Base-by-base conservation (phyloP, 37 sponge, comb jelly and placozoan species). In the Diacarnus erythraeanus region DNA sequence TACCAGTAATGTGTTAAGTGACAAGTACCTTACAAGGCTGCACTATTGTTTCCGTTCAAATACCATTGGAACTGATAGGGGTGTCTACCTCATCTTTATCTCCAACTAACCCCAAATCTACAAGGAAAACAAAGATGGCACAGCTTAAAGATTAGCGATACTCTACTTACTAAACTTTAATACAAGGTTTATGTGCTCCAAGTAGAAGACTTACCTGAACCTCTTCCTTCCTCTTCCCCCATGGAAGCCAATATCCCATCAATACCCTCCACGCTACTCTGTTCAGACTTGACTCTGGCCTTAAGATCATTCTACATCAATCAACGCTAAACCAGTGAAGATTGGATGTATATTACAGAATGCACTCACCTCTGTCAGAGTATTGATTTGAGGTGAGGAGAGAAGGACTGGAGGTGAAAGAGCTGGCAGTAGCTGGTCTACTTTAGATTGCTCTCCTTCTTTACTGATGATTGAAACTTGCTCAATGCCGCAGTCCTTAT, bases 231-330 rank as follows among this genome's bases (percentile, higher is more conserved):
- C 33, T 65, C 35, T 30, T 60, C 77, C 26, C 73, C 64, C 38
- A 73, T 73, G 47, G 74, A 35, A 34, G 82, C 34, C 23, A 82
- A 33, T 3, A 82, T 82, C 17, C 74, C 74, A 31, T 63, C 75
- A n/a, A 79, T 3, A 41, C 86, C 86, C 30, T 61, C 67, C 17
- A 38, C 73, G 37, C 38, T 29, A 23, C 33, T 26, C 57, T 86
- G 86, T 36, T 86, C 86, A 0, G 3, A 20, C 42, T 86, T 79
- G 68, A 86, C 54, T 65, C 79, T 59, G 23, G 64, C 73, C 37
- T 86, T 58, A 9, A 86, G 29, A 10, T 22, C 57, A 0, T n/a
- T 57, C 86, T 86, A 47, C 10, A 80, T 21, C 9, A 15, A 27
- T 42, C 23, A 69, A 30, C n/a, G n/a, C n/a, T n/a, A n/a, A n/a